Percentiles rank a stretch among this genome's conserved stretches.
These are phyloP conservation scores for Scaptomyza montana DNA, from an alignment of 1,140 invertebrate genomes.

Conservation along the genomic window DNA sequence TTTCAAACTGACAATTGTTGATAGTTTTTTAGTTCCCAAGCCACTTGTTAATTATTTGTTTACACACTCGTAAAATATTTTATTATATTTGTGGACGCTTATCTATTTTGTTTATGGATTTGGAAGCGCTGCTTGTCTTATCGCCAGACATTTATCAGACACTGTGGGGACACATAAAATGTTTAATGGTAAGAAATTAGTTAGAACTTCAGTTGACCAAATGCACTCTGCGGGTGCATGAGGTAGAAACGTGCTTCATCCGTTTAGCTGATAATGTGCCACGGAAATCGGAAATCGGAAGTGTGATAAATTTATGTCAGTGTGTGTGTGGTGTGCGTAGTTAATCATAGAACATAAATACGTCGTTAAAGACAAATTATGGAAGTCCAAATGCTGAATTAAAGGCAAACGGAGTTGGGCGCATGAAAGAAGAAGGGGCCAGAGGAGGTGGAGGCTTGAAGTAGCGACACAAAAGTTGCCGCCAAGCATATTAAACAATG, in stretches of 20 bases:
- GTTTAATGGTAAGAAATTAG: not conserved
- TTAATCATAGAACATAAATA: conserved; percentile 75
- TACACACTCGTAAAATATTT: conserved; percentile 3
- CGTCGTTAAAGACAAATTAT: conserved; percentile 73
- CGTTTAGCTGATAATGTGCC: conserved; percentile 61
- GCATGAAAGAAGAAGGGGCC: not conserved
- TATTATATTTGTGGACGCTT: conserved; percentile 6
- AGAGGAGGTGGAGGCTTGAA: not conserved
- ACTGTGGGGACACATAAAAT: too few species aligned
- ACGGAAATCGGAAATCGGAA: conserved; percentile 57
- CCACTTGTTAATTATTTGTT: conserved; percentile 50
- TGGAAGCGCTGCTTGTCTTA: not conserved
- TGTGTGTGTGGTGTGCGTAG: conserved; percentile 49
- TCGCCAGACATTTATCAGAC: conserved; percentile 1
- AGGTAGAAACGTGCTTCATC: conserved; percentile 49
- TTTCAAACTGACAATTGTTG: not conserved
- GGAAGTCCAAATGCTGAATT: conserved; percentile 61
- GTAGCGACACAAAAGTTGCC: conserved; percentile 50
- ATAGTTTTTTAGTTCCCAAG: not conserved
- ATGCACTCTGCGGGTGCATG: conserved; percentile 10
- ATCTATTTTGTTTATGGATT: not conserved
- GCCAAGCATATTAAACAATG: conserved; percentile 81
- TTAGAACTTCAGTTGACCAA: not conserved
- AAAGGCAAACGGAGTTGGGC: conserved; percentile 17
- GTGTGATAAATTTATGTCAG: conserved; percentile 28